Evolutionary conservation across 2,888 invertebrate genomes (phyloP).

Genomic region (Cenopis cana): DNA sequence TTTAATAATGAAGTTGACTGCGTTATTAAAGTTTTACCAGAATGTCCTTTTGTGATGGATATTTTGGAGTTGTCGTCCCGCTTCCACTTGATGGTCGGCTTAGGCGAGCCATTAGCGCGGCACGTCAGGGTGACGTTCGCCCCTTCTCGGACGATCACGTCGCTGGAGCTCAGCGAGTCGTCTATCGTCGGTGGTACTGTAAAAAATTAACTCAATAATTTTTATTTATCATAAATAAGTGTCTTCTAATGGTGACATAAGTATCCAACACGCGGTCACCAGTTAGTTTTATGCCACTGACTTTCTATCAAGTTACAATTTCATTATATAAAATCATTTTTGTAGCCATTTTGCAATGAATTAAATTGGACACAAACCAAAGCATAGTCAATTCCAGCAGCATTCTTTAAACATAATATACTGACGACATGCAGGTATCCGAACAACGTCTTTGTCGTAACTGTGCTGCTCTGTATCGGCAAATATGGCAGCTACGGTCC

Average conservation of each 20-base stretch:
- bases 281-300: too few species aligned
- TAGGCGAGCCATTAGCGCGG: slow-evolving; percentile 95
- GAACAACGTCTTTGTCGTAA: slow-evolving; percentile 96
- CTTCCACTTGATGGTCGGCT: slow-evolving; percentile 96
- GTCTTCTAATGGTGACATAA: too few species aligned
- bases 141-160: slow-evolving; percentile 95
- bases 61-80: slow-evolving; percentile 95
- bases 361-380: too few species aligned
- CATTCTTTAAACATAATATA: too few species aligned
- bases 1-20: slow-evolving; percentile 38
- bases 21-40: slow-evolving; percentile 83
- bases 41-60: slow-evolving; percentile 92
- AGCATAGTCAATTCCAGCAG: too few species aligned
- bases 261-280: too few species aligned
- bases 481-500: slow-evolving; percentile 97
- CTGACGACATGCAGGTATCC: slow-evolving; percentile 83
- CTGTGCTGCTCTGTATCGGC: slow-evolving; percentile 93
- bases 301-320: too few species aligned
- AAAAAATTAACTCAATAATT: slow-evolving; percentile 53
- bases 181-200: slow-evolving; percentile 96
- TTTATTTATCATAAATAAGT: too few species aligned
- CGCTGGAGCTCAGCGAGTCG: slow-evolving; percentile 95
- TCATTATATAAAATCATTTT: too few species aligned
- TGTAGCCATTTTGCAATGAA: too few species aligned
- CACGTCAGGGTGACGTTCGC: slow-evolving; percentile 95